Percentiles rank a stretch among this genome's conserved stretches.
phyloP scores from a whole-genome alignment of 2,113 vertebrate species.

The Litocranius walleri region DNA sequence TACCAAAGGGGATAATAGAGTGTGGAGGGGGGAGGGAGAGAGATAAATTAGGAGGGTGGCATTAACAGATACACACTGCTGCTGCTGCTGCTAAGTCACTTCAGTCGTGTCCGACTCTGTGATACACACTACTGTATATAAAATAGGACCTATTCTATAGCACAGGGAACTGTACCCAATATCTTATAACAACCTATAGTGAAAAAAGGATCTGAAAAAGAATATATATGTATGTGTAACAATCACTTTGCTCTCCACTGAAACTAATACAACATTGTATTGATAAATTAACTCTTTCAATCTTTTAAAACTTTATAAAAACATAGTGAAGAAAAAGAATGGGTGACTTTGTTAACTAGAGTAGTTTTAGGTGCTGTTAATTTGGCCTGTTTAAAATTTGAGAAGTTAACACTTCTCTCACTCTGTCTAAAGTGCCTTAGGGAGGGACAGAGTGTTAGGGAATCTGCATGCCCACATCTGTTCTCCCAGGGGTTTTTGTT shows the following conservation, averaged over 20 bases:
- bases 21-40: not conserved
- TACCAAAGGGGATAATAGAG: not conserved
- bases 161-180: not conserved
- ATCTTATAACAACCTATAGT: not conserved
- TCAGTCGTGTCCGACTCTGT: too few species aligned
- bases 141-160: not conserved
- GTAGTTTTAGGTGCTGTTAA: not conserved
- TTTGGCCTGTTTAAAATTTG: constrained; percentile 3
- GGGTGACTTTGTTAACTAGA: not conserved
- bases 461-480: not conserved
- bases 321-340: not conserved
- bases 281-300: not conserved
- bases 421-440: not conserved
- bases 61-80: not conserved
- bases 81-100: not conserved
- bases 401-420: not conserved
- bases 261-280: not conserved
- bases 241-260: not conserved
- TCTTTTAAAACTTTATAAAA: not conserved
- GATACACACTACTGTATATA: not conserved
- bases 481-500: not conserved
- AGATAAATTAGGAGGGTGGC: not conserved
- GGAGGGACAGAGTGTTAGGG: not conserved
- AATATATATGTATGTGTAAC: not conserved
- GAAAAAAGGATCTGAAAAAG: not conserved